phyloP scores from a whole-genome alignment of 2,113 vertebrate species.

The Mystacornis crossleyi region DNA sequence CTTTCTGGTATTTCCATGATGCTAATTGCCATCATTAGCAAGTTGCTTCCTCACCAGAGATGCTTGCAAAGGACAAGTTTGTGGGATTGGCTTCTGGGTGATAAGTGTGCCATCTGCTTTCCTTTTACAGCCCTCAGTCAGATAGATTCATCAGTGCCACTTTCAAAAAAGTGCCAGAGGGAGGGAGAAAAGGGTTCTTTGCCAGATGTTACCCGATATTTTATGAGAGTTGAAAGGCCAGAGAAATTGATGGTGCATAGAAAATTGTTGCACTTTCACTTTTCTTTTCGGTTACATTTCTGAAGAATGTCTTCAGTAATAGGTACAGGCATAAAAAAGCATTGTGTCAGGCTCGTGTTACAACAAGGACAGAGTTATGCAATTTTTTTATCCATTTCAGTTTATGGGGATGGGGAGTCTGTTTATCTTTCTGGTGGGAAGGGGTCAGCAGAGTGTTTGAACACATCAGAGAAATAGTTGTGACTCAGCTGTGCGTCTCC shows the following conservation, averaged over 20 bases:
- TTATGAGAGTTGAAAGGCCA: background rate
- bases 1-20: conserved; percentile 14
- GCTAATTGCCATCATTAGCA: conserved; percentile 38
- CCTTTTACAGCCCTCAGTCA: background rate
- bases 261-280: background rate
- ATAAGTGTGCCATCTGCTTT: conserved; percentile 61
- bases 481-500: background rate
- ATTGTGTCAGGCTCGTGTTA: background rate
- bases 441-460: background rate
- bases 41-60: conserved; percentile 19
- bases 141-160: background rate
- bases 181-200: background rate
- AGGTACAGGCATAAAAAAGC: background rate
- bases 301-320: background rate
- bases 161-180: background rate
- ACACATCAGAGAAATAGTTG: background rate
- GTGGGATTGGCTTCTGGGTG: background rate
- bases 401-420: background rate
- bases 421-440: background rate
- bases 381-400: background rate
- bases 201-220: background rate
- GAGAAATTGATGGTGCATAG: background rate
- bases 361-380: background rate
- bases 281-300: background rate
- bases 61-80: conserved; percentile 12